Conservation (phyloP, 2,888 invertebrate genomes). For the Capitulum mitella region DNA sequence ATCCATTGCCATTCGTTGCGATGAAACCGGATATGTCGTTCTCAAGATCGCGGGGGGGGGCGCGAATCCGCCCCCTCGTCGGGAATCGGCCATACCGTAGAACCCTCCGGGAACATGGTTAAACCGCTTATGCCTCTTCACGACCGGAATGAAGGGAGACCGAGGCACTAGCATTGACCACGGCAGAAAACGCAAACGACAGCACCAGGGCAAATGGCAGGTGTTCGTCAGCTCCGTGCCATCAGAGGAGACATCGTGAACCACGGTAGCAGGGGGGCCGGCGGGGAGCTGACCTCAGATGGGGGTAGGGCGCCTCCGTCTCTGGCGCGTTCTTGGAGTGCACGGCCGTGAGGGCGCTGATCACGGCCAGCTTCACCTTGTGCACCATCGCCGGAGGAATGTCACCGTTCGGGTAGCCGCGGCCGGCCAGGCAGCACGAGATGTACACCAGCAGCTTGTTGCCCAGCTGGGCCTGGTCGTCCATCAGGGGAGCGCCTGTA, state of each 20-base stretch:
- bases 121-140: too few species aligned
- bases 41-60: too few species aligned
- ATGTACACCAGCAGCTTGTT: conserved; percentile 78
- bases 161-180: too few species aligned
- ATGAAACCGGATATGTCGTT: too few species aligned
- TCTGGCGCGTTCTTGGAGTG: conserved; percentile 56
- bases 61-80: too few species aligned
- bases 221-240: neutral
- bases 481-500: conserved; percentile 40
- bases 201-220: neutral
- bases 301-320: conserved; percentile 61
- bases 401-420: conserved; percentile 69
- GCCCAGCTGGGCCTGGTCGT: conserved; percentile 54
- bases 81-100: too few species aligned
- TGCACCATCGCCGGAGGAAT: conserved; percentile 48
- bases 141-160: too few species aligned
- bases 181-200: too few species aligned
- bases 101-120: too few species aligned
- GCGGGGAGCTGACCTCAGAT: conserved; percentile 47
- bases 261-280: too few species aligned
- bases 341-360: conserved; percentile 59
- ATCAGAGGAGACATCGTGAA: neutral
- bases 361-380: conserved; percentile 65
- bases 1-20: too few species aligned
- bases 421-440: conserved; percentile 77